Evolutionary conservation across 1,140 invertebrate species (phyloP).

Genomic region (Phthorimaea operculella): DNA sequence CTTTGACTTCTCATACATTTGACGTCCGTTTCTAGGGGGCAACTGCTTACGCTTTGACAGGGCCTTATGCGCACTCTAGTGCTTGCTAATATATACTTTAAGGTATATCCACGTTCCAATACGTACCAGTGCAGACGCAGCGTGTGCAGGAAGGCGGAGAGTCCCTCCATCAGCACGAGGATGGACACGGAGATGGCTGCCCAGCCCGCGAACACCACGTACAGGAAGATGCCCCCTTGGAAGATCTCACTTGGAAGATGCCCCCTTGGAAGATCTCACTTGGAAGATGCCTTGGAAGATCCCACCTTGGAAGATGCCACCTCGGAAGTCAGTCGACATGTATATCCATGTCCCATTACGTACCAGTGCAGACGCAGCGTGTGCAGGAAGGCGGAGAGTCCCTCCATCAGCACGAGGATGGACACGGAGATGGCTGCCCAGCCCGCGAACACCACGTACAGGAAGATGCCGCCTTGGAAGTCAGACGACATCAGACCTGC

Average conservation of each 20-base stretch:
- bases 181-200: conserved; percentile 90
- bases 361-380: conserved; percentile 98
- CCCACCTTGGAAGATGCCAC: no score
- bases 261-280: no score
- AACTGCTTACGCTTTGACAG: no score
- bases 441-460: conserved; percentile 83
- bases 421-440: conserved; percentile 90
- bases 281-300: no score
- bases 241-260: no score
- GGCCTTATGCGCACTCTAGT: no score
- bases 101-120: no score
- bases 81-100: no score
- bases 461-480: conserved; percentile 68
- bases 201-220: conserved; percentile 85
- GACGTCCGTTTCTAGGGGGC: no score
- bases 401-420: conserved; percentile 98
- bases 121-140: conserved; percentile 96
- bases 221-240: no score
- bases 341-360: conserved; percentile 15
- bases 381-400: conserved; percentile 97
- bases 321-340: no score
- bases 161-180: conserved; percentile 97
- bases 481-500: conserved; percentile 69
- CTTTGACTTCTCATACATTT: no score
- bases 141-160: conserved; percentile 98